Conservation (phyloP, 2,113 vertebrate species). For the Amphilophus citrinellus region DNA sequence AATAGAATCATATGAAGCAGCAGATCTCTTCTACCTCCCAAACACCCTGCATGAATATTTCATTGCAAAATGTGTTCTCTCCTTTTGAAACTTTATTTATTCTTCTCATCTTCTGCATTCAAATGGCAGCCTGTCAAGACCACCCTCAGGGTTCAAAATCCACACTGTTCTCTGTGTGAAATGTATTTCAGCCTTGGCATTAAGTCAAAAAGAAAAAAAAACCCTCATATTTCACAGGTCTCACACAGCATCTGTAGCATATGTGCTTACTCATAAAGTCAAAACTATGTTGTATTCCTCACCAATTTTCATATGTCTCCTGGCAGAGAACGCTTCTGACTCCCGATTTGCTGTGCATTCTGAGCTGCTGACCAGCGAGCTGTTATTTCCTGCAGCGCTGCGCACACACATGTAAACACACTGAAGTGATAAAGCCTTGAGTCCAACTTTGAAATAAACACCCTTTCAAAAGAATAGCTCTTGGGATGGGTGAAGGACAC, state of each 20-base stretch:
- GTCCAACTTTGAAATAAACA: background rate
- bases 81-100: conserved; percentile 58
- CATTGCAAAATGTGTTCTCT: conserved; percentile 31
- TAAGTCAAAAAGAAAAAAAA: conserved; percentile 54
- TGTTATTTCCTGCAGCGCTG: conserved; percentile 16
- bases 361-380: conserved; percentile 31
- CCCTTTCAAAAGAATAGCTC: conserved; percentile 8
- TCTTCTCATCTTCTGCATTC: conserved; percentile 53
- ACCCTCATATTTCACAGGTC: conserved; percentile 40
- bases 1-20: conserved; percentile 4
- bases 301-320: conserved; percentile 39
- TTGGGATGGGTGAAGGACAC: background rate
- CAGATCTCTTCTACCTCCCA: conserved; percentile 18
- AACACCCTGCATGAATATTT: conserved; percentile 57
- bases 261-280: conserved; percentile 40
- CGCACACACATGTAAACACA: background rate
- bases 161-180: conserved; percentile 46
- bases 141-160: conserved; percentile 50
- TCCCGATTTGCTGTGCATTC: background rate
- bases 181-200: conserved; percentile 54
- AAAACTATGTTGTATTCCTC: conserved; percentile 18
- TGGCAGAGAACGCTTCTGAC: conserved; percentile 11
- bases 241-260: conserved; percentile 32
- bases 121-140: conserved; percentile 49
- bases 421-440: conserved; percentile 10